A percentile compares a stretch with the other conserved stretches of the same genome.
Conservation (phyloP, 2,113 vertebrate genomes). For the Lepidiolamprologus cunningtoni region DNA sequence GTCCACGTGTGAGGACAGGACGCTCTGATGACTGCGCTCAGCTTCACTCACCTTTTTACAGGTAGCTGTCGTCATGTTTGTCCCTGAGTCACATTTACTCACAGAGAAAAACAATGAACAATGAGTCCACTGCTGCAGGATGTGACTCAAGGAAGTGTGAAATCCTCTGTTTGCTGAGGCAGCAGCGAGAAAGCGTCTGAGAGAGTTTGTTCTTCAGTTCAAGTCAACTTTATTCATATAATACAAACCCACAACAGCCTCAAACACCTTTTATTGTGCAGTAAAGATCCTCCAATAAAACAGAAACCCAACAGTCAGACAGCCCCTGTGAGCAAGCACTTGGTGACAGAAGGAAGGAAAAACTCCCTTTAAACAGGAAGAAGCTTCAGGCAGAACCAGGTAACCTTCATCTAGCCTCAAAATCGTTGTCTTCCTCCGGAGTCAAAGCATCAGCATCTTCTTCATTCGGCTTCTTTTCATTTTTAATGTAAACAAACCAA, state of each 20-base stretch:
- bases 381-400: background rate
- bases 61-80: background rate
- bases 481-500: background rate
- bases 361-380: background rate
- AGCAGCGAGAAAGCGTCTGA: background rate
- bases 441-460: background rate
- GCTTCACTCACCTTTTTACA: background rate
- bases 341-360: background rate
- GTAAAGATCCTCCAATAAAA: background rate
- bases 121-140: background rate
- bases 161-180: background rate
- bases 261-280: background rate
- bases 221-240: background rate
- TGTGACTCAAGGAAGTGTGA: background rate
- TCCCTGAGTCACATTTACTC: background rate
- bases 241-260: background rate
- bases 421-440: background rate
- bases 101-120: background rate
- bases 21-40: background rate
- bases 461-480: accelerated
- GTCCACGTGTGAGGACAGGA: background rate
- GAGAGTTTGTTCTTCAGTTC: background rate
- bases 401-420: background rate
- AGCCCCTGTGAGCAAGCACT: background rate
- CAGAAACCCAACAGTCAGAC: background rate